Evolutionary conservation across 2,888 invertebrate genomes (phyloP).

Genomic region (Lingula anatina): DNA sequence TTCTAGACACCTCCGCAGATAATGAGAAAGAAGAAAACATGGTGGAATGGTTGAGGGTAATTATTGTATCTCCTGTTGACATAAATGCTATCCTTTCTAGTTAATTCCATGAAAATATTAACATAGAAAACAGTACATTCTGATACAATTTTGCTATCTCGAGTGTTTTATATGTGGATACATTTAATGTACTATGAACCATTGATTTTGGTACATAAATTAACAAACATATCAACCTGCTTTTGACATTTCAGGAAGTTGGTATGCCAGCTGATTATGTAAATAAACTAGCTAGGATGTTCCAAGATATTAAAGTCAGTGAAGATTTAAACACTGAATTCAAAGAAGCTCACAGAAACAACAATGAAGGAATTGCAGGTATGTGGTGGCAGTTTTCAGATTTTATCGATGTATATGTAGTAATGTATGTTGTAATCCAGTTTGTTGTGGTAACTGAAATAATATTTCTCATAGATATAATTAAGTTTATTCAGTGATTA

Average conservation of each 20-base stretch:
- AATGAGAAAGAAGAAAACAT: slow-evolving; percentile 99
- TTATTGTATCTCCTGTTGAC: slow-evolving; percentile 16
- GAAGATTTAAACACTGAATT: slow-evolving; percentile 95
- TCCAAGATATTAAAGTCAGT: slow-evolving; percentile 89
- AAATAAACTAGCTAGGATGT: slow-evolving; percentile 94
- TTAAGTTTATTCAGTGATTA: no score
- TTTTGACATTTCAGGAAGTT: no score
- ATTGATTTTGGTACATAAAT: no score
- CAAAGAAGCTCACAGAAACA: slow-evolving; percentile 68
- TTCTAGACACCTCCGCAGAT: slow-evolving; percentile 96
- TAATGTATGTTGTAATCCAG: neutral
- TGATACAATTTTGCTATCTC: neutral
- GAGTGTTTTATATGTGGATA: no score
- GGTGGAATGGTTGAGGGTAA: slow-evolving; percentile 80
- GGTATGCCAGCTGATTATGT: slow-evolving; percentile 99
- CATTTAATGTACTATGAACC: no score
- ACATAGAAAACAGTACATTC: neutral
- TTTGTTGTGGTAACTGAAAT: neutral
- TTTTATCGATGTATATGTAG: neutral
- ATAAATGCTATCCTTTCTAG: slow-evolving; percentile 1
- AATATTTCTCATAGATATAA: no score
- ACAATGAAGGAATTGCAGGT: slow-evolving; percentile 61
- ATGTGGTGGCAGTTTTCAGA: neutral
- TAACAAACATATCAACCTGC: no score
- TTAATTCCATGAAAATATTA: no score